Evolutionary conservation across 2,113 vertebrate genomes (phyloP), one percentile per base, ranked within the genome.

Genomic region (Psilopsiagon aurifrons): DNA sequence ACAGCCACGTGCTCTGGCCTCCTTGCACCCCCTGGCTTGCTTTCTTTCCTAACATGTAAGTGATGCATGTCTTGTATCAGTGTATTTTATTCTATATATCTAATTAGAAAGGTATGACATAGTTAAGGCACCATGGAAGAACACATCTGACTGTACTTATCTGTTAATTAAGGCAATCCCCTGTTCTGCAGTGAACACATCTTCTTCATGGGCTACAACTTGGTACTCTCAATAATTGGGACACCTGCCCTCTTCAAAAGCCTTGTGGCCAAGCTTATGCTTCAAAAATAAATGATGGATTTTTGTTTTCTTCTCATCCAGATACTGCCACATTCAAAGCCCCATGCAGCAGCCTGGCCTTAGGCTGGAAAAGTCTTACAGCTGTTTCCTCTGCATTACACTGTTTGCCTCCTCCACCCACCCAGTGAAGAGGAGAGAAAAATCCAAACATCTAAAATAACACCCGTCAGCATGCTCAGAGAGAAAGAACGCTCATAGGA

Each of bases 1-100:
- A 51, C 33, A 76, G 68, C 7, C 0, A 0, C 17, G 43, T 8
- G 8, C 8, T 1, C 0, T 46, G 51, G 11, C 22, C 9, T 59
- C 9, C 17, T 13, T n/a, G 16, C 24, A 27, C 10, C 6, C 1
- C 5, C 51, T 7, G 16, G 14, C 37, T 9, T 78, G 27, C 37
- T 70, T 35, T 78, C 24, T 52, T 71, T 66, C 17, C 54, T 81
- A 11, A 55, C 13, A 11, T 22, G 5, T 28, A 39, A 55, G 46
- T 41, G 39, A 51, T 2, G 5, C 9, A 9, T 22, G 6, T 19
- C 33, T 86, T 88, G 12, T 67, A 46, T 33, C 18, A 67, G n/a
- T 1, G 1, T 31, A 74, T 83, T 91, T 86, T 44, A 41, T 59
- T 75, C 37, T 46, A 43, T 74, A 66, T 73, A 78, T 44, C 22